These are phyloP conservation scores for Sebastes cheni DNA, from an alignment of 2,797 vertebrate species.

Conservation along the genomic window DNA sequence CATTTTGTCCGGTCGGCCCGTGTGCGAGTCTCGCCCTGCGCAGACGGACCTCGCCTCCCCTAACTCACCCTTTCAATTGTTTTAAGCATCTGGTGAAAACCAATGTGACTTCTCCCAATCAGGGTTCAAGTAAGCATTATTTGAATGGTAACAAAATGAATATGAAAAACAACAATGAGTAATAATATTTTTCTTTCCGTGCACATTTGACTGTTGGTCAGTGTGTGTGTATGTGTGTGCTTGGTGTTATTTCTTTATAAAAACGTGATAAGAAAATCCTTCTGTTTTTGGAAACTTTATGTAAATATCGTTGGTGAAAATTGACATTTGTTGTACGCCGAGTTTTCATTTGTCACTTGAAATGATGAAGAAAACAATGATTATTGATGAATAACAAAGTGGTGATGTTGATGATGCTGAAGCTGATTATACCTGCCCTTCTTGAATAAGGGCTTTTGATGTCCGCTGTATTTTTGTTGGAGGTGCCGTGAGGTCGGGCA, in stretches of 20 bases:
- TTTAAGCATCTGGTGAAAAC: conserved; percentile 79
- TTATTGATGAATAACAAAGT: conserved; percentile 70
- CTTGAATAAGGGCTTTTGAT: conserved; percentile 85
- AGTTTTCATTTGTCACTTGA: conserved; percentile 83
- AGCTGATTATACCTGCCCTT: conserved; percentile 81
- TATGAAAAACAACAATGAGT: conserved; percentile 79
- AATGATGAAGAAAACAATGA: conserved; percentile 74
- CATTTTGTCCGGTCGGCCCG: conserved; percentile 29
- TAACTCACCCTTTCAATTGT: conserved; percentile 77
- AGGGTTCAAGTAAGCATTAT: conserved; percentile 80
- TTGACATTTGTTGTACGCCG: conserved; percentile 78
- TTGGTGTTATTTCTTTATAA: conserved; percentile 80
- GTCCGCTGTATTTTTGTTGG: conserved; percentile 81
- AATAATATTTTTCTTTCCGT: conserved; percentile 77
- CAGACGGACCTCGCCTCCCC: conserved; percentile 72
- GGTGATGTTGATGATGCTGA: conserved; percentile 76
- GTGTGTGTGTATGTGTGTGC: conserved; percentile 77
- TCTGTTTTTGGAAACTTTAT: conserved; percentile 80
- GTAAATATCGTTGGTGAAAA: conserved; percentile 85
- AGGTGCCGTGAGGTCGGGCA: conserved; percentile 67
- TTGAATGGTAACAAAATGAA: conserved; percentile 75
- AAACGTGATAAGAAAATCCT: conserved; percentile 69
- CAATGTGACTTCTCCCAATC: conserved; percentile 81
- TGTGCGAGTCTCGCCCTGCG: conserved; percentile 30
- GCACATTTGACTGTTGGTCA: conserved; percentile 82